Evolutionary conservation across 2,113 vertebrate species (phyloP).

Genomic region (Isichthys henryi): DNA sequence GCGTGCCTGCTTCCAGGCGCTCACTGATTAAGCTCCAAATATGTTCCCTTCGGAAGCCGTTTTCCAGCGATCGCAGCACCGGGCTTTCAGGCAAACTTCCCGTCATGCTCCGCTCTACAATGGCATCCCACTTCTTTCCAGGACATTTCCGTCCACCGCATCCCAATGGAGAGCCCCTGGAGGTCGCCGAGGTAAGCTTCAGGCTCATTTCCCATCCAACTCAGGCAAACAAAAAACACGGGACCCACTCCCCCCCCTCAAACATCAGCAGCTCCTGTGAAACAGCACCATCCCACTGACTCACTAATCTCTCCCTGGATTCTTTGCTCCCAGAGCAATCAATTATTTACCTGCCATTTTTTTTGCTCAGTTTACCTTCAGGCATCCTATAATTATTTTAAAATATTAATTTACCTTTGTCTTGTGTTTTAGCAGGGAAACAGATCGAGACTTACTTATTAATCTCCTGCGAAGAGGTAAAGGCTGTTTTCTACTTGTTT

Average conservation of each 20-base stretch:
- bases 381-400: constrained; percentile 78
- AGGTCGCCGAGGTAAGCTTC: neutral
- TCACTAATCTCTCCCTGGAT: constrained; percentile 27
- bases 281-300: neutral
- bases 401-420: constrained; percentile 83
- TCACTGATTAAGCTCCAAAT: neutral
- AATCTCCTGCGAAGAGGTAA: constrained; percentile 13
- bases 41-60: neutral
- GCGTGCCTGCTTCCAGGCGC: neutral
- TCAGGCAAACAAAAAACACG: neutral
- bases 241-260: neutral
- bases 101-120: neutral
- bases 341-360: constrained; percentile 72
- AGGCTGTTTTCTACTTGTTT: constrained; percentile 8
- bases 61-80: neutral
- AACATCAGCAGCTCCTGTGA: neutral
- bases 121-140: neutral
- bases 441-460: constrained; percentile 50
- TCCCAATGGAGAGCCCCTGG: neutral
- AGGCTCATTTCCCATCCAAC: neutral
- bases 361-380: constrained; percentile 63
- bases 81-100: neutral
- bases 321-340: constrained; percentile 59
- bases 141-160: neutral
- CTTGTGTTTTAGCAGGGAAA: constrained; percentile 47